A percentile compares a stretch with the other conserved stretches of the same genome.
These are phyloP conservation scores for Noctuana brunneofusca DNA, from an alignment of 2,888 invertebrate species.

Conservation along the genomic window DNA sequence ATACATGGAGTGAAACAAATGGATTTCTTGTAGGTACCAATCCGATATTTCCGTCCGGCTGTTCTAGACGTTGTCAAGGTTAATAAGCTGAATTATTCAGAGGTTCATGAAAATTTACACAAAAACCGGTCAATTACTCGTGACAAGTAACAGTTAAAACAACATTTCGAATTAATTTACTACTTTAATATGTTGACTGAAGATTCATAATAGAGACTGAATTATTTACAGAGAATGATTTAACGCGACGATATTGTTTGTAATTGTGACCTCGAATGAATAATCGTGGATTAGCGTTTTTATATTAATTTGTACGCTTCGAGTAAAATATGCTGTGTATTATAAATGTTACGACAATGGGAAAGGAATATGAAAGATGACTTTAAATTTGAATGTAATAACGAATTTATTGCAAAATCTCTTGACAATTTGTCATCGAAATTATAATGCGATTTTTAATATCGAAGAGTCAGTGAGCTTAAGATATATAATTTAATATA, in stretches of 20 bases:
- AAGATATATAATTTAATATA: constrained; percentile 1
- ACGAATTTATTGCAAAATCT: constrained; percentile 1
- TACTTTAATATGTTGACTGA: not conserved
- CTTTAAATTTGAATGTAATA: not conserved
- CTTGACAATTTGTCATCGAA: constrained; percentile 19
- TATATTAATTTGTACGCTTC: not conserved
- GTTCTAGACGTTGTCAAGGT: constrained; percentile 23
- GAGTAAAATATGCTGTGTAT: not conserved
- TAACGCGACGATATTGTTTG: not conserved
- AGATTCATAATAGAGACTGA: constrained; percentile 1
- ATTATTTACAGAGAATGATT: not conserved
- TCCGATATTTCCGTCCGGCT: constrained; percentile 10
- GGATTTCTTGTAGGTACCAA: constrained; percentile 29
- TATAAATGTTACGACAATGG: not conserved
- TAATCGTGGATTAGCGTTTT: constrained; percentile 9
- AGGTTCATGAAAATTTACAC: constrained; percentile 17
- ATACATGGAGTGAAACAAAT: constrained; percentile 27
- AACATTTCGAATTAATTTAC: constrained; percentile 1
- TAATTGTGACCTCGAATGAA: not conserved
- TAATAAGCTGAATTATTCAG: constrained; percentile 27
- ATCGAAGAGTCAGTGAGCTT: constrained; percentile 14
- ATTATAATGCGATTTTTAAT: not conserved
- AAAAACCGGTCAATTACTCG: constrained; percentile 12
- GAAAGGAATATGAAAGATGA: not conserved
- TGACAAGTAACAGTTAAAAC: constrained; percentile 8